These are phyloP conservation scores for Ceratitis capitata DNA, from an alignment of 1,140 invertebrate species.

Conservation along the genomic window DNA sequence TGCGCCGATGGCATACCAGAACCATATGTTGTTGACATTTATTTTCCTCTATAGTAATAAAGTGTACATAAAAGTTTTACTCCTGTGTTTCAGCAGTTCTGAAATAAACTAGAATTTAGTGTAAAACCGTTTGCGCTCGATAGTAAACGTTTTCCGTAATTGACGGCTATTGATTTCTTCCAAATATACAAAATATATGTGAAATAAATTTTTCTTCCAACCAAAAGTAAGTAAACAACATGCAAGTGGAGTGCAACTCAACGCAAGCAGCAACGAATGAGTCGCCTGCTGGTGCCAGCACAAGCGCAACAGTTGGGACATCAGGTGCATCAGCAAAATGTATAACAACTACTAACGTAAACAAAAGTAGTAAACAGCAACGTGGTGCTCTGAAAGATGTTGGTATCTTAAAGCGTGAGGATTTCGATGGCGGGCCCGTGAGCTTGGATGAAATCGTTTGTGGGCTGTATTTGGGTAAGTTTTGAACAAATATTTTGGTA, in stretches of 20 bases:
- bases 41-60: no score
- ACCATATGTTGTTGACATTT: neutral
- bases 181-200: neutral
- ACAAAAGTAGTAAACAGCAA: neutral
- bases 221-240: neutral
- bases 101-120: neutral
- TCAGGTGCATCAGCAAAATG: neutral
- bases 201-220: no score
- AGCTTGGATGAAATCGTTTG: constrained; percentile 76
- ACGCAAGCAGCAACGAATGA: neutral
- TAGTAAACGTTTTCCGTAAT: neutral
- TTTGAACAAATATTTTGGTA: neutral
- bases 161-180: neutral
- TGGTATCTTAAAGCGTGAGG: constrained; percentile 56
- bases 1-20: neutral
- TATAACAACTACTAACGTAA: neutral
- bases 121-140: neutral
- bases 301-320: neutral
- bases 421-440: constrained; percentile 73
- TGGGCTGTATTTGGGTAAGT: constrained; percentile 74
- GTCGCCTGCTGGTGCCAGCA: neutral
- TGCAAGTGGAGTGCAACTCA: neutral
- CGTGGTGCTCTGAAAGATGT: constrained; percentile 43
- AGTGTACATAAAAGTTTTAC: neutral
- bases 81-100: neutral